These are phyloP conservation scores for Origma solitaria DNA, from an alignment of 2,113 vertebrate genomes.

Conservation along the genomic window DNA sequence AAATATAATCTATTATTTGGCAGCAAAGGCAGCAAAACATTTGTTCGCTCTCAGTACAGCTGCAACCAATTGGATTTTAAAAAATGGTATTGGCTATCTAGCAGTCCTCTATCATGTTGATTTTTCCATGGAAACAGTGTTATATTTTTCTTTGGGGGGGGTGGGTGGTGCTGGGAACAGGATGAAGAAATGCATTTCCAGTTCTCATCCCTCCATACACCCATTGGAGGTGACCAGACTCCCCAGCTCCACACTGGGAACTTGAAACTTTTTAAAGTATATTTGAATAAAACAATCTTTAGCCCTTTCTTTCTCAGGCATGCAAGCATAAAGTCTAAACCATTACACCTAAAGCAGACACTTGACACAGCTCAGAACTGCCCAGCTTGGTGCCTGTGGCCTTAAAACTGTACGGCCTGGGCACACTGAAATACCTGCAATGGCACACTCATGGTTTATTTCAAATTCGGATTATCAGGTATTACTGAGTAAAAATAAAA, in stretches of 20 bases:
- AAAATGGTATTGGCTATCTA: conserved; percentile 48
- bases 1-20: conserved; percentile 71
- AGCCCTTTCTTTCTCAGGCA: not conserved
- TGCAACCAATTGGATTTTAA: conserved; percentile 60
- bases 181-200: not conserved
- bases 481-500: not conserved
- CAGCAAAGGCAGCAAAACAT: conserved; percentile 60
- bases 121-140: conserved; percentile 39
- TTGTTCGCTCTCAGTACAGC: conserved; percentile 62
- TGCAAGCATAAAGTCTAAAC: not conserved
- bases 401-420: not conserved
- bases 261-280: not conserved
- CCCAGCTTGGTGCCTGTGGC: not conserved
- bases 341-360: not conserved
- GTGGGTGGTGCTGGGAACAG: not conserved
- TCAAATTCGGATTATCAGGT: not conserved
- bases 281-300: not conserved
- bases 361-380: not conserved
- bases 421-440: not conserved
- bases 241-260: not conserved
- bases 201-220: not conserved
- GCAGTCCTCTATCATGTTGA: conserved; percentile 19
- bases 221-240: not conserved
- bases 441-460: not conserved
- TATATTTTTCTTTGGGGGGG: not conserved